Percentiles rank a stretch among this genome's conserved stretches.
These are phyloP conservation scores for Leptogaster cylindrica DNA, from an alignment of 2,888 invertebrate species.

Conservation along the genomic window DNA sequence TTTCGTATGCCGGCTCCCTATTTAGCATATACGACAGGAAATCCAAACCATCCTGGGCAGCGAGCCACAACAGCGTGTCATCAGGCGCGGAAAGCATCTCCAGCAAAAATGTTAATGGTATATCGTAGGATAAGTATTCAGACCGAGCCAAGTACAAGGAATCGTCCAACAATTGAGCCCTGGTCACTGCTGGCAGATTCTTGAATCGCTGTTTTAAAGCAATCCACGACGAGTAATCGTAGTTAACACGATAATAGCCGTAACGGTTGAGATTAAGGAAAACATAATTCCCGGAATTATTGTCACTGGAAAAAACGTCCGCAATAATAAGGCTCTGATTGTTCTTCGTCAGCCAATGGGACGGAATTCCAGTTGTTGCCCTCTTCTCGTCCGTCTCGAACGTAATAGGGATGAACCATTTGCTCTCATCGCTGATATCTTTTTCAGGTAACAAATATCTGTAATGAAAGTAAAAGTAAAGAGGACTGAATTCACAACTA, in stretches of 20 bases:
- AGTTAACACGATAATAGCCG: constrained; percentile 72
- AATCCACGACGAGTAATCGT: constrained; percentile 69
- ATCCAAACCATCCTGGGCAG: constrained; percentile 66
- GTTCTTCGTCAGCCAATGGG: constrained; percentile 57
- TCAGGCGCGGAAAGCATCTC: constrained; percentile 63
- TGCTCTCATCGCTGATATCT: constrained; percentile 54
- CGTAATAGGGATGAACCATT: constrained; percentile 59
- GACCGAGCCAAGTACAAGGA: constrained; percentile 67
- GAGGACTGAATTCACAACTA: no score
- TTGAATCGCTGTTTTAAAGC: constrained; percentile 65
- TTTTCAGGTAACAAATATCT: constrained; percentile 56
- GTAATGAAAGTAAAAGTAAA: no score
- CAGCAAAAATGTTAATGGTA: constrained; percentile 65
- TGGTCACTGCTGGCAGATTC: constrained; percentile 66
- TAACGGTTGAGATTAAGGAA: constrained; percentile 64
- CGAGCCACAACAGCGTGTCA: constrained; percentile 69
- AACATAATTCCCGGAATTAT: constrained; percentile 54
- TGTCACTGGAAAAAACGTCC: constrained; percentile 54
- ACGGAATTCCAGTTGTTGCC: constrained; percentile 56
- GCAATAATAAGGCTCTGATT: constrained; percentile 54
- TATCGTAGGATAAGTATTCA: constrained; percentile 66
- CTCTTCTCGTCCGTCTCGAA: constrained; percentile 57
- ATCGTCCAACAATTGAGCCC: constrained; percentile 76
- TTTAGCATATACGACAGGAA: constrained; percentile 67
- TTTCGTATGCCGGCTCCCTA: constrained; percentile 67